Conservation (phyloP, 2,113 vertebrate species). For the Lichenostomus cassidix region DNA sequence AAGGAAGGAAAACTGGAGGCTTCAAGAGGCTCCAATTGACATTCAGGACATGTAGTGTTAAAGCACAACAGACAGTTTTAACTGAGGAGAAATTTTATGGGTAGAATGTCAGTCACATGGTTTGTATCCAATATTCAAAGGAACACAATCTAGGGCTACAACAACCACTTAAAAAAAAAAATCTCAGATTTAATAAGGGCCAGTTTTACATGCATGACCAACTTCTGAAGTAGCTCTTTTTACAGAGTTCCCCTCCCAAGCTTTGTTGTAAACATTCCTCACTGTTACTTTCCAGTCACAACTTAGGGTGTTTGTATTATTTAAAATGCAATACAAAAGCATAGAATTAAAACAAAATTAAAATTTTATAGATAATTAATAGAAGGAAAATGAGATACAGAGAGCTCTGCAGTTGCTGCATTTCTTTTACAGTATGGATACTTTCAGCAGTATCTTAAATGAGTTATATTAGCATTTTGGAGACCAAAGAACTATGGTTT, state of each 20-base stretch:
- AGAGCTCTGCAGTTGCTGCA: rapidly evolving
- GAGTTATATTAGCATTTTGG: neutral
- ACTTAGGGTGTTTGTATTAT: neutral
- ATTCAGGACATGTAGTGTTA: neutral
- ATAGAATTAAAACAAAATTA: neutral
- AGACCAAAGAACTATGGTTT: neutral
- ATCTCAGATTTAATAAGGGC: neutral
- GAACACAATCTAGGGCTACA: neutral
- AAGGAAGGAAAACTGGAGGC: neutral
- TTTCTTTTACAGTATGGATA: neutral
- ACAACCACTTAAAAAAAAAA: neutral
- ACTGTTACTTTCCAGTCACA: neutral
- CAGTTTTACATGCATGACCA: neutral
- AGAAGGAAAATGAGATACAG: neutral
- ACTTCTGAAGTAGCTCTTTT: neutral
- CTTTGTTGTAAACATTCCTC: neutral
- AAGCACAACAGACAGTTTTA: neutral
- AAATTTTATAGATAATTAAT: neutral
- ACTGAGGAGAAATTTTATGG: neutral
- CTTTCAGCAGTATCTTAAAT: neutral
- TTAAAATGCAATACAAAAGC: neutral
- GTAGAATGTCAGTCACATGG: neutral
- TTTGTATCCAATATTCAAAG: neutral
- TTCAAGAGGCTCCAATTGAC: neutral
- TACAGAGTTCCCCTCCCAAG: neutral